A percentile compares a stretch with the other conserved stretches of the same genome.
phyloP scores from a whole-genome alignment of 2,113 vertebrate species.

The Sprattus sprattus region DNA sequence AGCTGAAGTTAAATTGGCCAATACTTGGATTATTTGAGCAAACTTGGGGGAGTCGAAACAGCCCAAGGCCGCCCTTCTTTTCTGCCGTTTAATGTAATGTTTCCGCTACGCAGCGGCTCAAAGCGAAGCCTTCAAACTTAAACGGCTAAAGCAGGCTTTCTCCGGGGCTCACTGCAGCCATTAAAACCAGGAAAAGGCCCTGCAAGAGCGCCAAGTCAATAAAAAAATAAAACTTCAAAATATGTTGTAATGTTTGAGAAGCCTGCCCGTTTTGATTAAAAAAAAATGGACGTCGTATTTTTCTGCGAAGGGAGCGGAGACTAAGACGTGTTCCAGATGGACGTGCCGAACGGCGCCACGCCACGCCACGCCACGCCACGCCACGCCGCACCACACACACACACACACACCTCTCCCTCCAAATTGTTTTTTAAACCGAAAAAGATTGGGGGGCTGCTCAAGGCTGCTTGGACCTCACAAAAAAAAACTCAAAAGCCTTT shows the following conservation, averaged over 20 bases:
- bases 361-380: slow-evolving; percentile 45
- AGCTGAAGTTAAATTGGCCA: slow-evolving; percentile 36
- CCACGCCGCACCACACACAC: slow-evolving; percentile 64
- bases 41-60: slow-evolving; percentile 59
- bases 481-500: background rate
- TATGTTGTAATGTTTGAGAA: slow-evolving; percentile 75
- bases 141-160: slow-evolving; percentile 67
- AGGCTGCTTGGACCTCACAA: no score
- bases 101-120: slow-evolving; percentile 76
- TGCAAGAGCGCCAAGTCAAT: slow-evolving; percentile 71
- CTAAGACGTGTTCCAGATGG: slow-evolving; percentile 75
- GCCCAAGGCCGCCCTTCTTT: slow-evolving; percentile 51
- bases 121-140: slow-evolving; percentile 70
- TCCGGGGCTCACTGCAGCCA: slow-evolving; percentile 70
- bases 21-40: slow-evolving; percentile 56
- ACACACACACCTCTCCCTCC: background rate
- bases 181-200: slow-evolving; percentile 75
- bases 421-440: slow-evolving; percentile 18
- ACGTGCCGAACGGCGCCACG: slow-evolving; percentile 55
- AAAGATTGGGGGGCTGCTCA: background rate
- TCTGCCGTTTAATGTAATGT: slow-evolving; percentile 77
- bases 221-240: slow-evolving; percentile 78
- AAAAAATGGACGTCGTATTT: no score
- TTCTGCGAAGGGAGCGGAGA: slow-evolving; percentile 73
- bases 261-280: slow-evolving; percentile 59